Evolutionary conservation across 2,113 vertebrate species (phyloP).

Genomic region (Phalacrocorax carbo): DNA sequence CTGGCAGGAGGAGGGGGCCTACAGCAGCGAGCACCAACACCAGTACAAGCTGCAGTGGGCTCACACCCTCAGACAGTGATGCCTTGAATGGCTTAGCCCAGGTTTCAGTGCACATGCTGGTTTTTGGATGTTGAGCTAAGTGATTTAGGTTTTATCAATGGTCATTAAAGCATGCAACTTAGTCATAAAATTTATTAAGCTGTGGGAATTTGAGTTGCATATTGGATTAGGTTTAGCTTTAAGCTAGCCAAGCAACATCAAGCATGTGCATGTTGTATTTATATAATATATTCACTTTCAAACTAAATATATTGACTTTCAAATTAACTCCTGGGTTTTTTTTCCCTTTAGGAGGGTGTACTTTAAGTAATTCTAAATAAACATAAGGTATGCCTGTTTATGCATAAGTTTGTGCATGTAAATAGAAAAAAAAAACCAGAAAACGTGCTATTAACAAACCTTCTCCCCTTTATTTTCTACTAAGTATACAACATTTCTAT

Average conservation of each 20-base stretch:
- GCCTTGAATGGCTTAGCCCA: neutral
- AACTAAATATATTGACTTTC: neutral
- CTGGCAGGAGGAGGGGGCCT: neutral
- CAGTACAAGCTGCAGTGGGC: neutral
- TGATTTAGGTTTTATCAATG: neutral
- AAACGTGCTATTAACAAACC: neutral
- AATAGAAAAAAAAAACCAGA: neutral
- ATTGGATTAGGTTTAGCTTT: neutral
- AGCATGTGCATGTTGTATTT: neutral
- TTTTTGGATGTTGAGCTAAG: neutral
- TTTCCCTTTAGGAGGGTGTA: neutral
- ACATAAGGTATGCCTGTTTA: neutral
- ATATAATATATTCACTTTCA: neutral
- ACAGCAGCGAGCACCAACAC: neutral
- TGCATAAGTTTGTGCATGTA: neutral
- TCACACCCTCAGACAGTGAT: neutral
- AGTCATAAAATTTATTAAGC: neutral
- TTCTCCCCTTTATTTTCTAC: neutral
- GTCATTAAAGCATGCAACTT: neutral
- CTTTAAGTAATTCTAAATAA: neutral
- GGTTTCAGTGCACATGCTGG: neutral
- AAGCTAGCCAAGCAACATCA: neutral
- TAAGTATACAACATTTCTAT: neutral
- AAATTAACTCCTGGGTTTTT: neutral
- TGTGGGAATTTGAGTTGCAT: neutral